Percentiles rank a stretch among this genome's conserved stretches.
Conservation (phyloP, 1,140 invertebrate genomes). For the Stegodyphus mimosarum region DNA sequence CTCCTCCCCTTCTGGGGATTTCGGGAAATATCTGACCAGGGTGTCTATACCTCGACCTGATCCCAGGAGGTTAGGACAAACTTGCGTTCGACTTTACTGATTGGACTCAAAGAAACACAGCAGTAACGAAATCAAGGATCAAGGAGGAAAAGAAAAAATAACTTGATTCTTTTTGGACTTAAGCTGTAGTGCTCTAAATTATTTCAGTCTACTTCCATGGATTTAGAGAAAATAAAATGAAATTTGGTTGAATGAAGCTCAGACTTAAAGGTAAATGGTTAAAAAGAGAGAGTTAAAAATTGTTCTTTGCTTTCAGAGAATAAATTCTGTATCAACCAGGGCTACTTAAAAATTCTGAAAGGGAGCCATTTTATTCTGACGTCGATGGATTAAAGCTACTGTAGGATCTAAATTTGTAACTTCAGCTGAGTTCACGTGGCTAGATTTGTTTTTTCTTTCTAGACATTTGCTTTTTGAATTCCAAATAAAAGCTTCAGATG, state of each 20-base stretch:
- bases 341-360: no score
- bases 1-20: slow-evolving; percentile 27
- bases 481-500: no score
- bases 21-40: background rate
- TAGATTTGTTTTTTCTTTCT: no score
- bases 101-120: slow-evolving; percentile 33
- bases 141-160: background rate
- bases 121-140: slow-evolving; percentile 44
- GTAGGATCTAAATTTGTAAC: no score
- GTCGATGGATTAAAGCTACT: no score
- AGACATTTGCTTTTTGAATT: no score
- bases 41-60: slow-evolving; percentile 14
- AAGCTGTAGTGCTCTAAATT: slow-evolving; percentile 31
- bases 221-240: slow-evolving; percentile 21
- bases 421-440: no score
- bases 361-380: no score
- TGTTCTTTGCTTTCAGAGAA: no score
- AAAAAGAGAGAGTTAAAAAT: no score
- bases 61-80: slow-evolving; percentile 32
- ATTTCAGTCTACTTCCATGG: slow-evolving; percentile 2
- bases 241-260: slow-evolving; percentile 34
- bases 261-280: slow-evolving; percentile 33
- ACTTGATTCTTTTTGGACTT: slow-evolving; percentile 11
- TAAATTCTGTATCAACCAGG: no score
- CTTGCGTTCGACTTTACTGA: slow-evolving; percentile 43